Conservation (phyloP, 2,113 vertebrate genomes). For the Grantiella picta region DNA sequence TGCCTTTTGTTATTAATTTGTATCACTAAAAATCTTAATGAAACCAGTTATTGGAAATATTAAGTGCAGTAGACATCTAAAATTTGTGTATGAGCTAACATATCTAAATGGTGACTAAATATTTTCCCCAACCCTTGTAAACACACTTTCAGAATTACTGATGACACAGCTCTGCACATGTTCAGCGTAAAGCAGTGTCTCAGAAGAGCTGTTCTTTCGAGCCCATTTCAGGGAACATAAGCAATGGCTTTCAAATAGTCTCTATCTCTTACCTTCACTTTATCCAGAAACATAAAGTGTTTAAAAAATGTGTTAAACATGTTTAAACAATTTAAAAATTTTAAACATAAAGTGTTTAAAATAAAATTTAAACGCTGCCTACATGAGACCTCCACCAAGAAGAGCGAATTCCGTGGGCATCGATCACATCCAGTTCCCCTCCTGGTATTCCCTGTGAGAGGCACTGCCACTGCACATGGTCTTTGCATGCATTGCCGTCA, state of each 20-base stretch:
- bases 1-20: slow-evolving; percentile 29
- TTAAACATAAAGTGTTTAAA: not conserved
- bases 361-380: not conserved
- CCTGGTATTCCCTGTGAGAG: not conserved
- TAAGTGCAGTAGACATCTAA: slow-evolving; percentile 1
- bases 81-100: not conserved
- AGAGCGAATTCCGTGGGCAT: not conserved
- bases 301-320: too few species aligned
- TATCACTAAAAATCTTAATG: slow-evolving; percentile 10
- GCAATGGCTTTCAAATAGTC: not conserved
- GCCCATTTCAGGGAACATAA: not conserved
- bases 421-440: not conserved
- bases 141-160: not conserved
- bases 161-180: not conserved
- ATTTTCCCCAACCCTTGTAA: not conserved
- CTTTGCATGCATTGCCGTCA: not conserved
- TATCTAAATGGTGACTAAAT: slow-evolving; percentile 29
- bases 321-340: too few species aligned
- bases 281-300: not conserved
- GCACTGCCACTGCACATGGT: not conserved
- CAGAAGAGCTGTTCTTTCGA: not conserved
- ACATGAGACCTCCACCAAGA: not conserved
- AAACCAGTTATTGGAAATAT: slow-evolving; percentile 25
- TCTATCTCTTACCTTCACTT: not conserved
- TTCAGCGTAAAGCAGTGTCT: not conserved